Evolutionary conservation across 2,888 invertebrate genomes (phyloP).

Genomic region (Eulithis prunata): DNA sequence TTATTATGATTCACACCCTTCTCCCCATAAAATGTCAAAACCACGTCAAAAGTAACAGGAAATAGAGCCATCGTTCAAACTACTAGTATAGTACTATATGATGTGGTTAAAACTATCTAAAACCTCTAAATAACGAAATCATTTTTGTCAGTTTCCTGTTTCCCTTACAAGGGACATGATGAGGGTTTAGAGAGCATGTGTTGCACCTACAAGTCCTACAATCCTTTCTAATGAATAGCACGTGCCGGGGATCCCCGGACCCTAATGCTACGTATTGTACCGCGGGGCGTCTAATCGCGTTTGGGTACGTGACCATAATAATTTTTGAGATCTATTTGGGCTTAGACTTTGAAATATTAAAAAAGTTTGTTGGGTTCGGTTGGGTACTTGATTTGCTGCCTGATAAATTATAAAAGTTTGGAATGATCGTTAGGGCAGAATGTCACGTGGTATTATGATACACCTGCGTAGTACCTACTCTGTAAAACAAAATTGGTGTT

Average conservation of each 20-base stretch:
- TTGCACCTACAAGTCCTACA: constrained; percentile 29
- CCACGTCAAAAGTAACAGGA: too few relatives aligned
- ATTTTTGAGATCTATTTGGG: constrained; percentile 7
- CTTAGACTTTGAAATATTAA: constrained; percentile 13
- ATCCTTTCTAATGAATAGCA: constrained; percentile 37
- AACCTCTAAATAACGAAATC: not conserved
- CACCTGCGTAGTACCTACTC: too few relatives aligned
- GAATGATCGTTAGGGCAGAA: not conserved
- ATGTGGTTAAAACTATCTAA: not conserved
- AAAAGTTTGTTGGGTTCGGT: not conserved
- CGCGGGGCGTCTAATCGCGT: constrained; percentile 15
- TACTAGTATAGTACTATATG: too few relatives aligned
- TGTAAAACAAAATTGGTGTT: too few relatives aligned
- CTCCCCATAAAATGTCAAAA: too few relatives aligned
- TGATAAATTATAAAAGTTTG: not conserved
- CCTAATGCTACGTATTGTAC: constrained; percentile 20
- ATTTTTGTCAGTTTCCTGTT: constrained; percentile 3
- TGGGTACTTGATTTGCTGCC: not conserved
- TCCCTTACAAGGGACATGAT: constrained; percentile 10
- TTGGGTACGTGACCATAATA: constrained; percentile 21
- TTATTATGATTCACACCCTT: too few relatives aligned
- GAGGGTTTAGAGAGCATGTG: constrained; percentile 25
- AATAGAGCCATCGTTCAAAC: not conserved
- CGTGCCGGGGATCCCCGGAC: constrained; percentile 32
- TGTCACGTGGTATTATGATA: too few relatives aligned